phyloP scores from a whole-genome alignment of 2,888 invertebrate species.

The Leptarthrus brevirostris region DNA sequence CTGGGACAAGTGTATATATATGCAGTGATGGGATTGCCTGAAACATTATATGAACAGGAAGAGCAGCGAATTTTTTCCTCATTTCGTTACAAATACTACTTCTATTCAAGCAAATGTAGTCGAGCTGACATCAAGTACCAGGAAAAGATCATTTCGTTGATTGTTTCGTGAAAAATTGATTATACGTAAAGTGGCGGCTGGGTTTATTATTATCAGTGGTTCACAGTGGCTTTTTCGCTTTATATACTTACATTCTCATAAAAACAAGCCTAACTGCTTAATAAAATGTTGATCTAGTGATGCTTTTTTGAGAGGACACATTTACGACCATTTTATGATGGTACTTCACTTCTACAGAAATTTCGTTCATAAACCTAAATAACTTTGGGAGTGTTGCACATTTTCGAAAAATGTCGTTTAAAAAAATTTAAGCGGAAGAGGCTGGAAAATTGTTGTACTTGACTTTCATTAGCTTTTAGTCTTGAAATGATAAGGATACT shows the following conservation, averaged over 20 bases:
- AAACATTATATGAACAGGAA: background rate
- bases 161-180: conserved; percentile 46
- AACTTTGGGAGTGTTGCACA: conserved; percentile 2
- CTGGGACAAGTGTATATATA: background rate
- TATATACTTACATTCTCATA: conserved; percentile 33
- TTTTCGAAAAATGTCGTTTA: background rate
- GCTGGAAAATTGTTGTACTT: too few species aligned
- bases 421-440: too few species aligned
- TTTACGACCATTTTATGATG: conserved; percentile 32
- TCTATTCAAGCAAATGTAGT: conserved; percentile 17
- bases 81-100: conserved; percentile 14
- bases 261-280: conserved; percentile 36
- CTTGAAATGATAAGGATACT: too few species aligned
- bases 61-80: conserved; percentile 2
- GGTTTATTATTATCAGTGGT: conserved; percentile 31
- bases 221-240: conserved; percentile 21
- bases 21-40: conserved; percentile 14
- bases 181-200: conserved; percentile 18
- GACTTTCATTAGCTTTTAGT: too few species aligned
- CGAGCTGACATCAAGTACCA: conserved; percentile 5
- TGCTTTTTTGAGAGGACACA: conserved; percentile 20
- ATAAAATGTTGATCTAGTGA: conserved; percentile 38
- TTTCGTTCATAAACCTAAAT: conserved; percentile 24
- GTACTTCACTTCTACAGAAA: conserved; percentile 23
- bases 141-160: conserved; percentile 23